Conservation (phyloP, 2,113 vertebrate species). For the Chascanopsetta lugubris region DNA sequence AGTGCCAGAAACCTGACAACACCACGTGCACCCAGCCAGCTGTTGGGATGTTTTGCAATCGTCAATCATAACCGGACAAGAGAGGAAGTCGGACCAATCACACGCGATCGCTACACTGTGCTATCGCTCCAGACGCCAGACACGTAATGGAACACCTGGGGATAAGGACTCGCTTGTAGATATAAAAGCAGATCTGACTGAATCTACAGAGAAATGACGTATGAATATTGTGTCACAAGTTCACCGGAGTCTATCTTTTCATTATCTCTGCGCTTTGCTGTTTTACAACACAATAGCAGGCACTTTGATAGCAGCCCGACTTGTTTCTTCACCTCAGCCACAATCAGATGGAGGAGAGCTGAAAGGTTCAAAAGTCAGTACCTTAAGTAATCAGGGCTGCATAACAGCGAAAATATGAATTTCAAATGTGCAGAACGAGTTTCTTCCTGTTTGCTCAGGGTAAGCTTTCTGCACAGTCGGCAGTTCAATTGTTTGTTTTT, state of each 20-base stretch:
- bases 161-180: too few species aligned
- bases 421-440: background rate
- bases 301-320: slow-evolving; percentile 45
- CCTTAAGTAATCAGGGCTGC: slow-evolving; percentile 37
- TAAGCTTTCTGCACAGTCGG: background rate
- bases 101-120: background rate
- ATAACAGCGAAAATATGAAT: background rate
- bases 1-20: background rate
- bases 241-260: slow-evolving; percentile 27
- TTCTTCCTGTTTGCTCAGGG: background rate
- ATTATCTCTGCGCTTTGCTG: slow-evolving; percentile 33
- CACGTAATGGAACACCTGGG: too few species aligned
- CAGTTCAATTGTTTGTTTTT: too few species aligned
- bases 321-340: slow-evolving; percentile 26
- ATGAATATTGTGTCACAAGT: slow-evolving; percentile 21
- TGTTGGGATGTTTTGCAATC: slow-evolving; percentile 36
- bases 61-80: slow-evolving; percentile 5
- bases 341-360: slow-evolving; percentile 57
- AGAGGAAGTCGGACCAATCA: background rate
- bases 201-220: background rate
- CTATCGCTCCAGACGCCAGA: too few species aligned
- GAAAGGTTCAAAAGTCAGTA: slow-evolving; percentile 66
- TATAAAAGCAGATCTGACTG: background rate
- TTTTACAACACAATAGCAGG: slow-evolving; percentile 43
- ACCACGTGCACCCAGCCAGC: slow-evolving; percentile 16